Percentiles rank a stretch among this genome's conserved stretches.
Evolutionary conservation across 1,140 invertebrate genomes (phyloP).

Genomic region (Brachystomella parvula): DNA sequence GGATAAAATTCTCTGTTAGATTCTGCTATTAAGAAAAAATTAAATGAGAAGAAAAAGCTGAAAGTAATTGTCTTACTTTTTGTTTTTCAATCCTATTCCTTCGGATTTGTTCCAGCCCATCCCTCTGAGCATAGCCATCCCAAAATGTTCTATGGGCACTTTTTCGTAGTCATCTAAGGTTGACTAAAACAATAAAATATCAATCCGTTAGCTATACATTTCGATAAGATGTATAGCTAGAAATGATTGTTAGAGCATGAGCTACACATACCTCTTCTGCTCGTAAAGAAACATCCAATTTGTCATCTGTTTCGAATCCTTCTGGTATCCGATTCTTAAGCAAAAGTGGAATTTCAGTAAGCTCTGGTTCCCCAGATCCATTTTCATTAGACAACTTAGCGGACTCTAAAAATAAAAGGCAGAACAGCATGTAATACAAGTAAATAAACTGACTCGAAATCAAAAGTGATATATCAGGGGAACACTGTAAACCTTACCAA

Average conservation of each 20-base stretch:
- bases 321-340: slow-evolving; percentile 33
- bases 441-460: not conserved
- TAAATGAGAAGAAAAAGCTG: not conserved
- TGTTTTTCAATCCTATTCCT: slow-evolving; percentile 56
- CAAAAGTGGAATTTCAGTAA: slow-evolving; percentile 43
- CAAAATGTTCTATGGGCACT: slow-evolving; percentile 79
- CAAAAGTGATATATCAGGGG: not conserved
- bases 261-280: slow-evolving; percentile 41
- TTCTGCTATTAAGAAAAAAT: not conserved
- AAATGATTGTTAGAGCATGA: not conserved
- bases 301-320: slow-evolving; percentile 48
- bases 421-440: not conserved
- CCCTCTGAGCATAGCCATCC: slow-evolving; percentile 81
- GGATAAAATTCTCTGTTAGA: slow-evolving; percentile 20
- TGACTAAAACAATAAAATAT: slow-evolving; percentile 46
- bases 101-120: slow-evolving; percentile 83
- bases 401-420: slow-evolving; percentile 11
- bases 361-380: slow-evolving; percentile 10
- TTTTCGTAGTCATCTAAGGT: slow-evolving; percentile 81
- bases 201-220: not conserved
- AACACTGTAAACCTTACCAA: slow-evolving; percentile 28
- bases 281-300: slow-evolving; percentile 46
- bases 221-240: not conserved
- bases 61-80: slow-evolving; percentile 45
- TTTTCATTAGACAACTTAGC: slow-evolving; percentile 19